Evolutionary conservation across 2,113 vertebrate species (phyloP), one percentile per base, ranked within the genome.

Genomic region (Dissostichus mawsoni): DNA sequence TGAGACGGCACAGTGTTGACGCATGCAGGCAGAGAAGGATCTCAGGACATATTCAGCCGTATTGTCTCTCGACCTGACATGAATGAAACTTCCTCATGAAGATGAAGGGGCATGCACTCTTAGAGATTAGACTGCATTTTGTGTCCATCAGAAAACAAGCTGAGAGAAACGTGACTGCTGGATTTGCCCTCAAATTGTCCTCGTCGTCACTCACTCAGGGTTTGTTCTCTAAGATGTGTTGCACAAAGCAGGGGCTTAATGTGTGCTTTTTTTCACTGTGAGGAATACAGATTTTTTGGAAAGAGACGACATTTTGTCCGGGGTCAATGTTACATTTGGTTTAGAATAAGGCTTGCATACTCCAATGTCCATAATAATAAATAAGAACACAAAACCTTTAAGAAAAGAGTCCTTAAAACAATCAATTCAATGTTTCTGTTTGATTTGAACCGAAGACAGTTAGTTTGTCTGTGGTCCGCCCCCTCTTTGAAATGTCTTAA

Each of bases 101-200:
- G 66, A 88, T 74, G 71, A 3, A 53, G 68, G 53, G 56, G 23
- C 53, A 33, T 65, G 74, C 78, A 83, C 81, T 81, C 81, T 68
- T 12, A 51, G 52, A 79, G 76, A 88, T 88, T 87, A 68, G 51
- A 87, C 63, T 69, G 76, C 61, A 67, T 74, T 68, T 72, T 69
- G 29, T 69, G 36, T 82, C 79, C 44, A 80, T 67, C 56, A 74
- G 58, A 87, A 82, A 78, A 89, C 56, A 78, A 81, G 84, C 69
- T 20, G 56, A 79, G 53, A 68, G 62, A 71, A 69, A 36, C 44
- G 66, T 47, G 52, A 67, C 51, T 16, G 62, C 64, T 48, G 11
- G 69, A 78, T 77, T 74, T 74, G 48, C 62, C 69, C 74, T 71
- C 23, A 29, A 72, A 67, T 45, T 5, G 17, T 36, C 25, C 25